A percentile compares a stretch with the other conserved stretches of the same genome.
Conservation (phyloP, 2,113 vertebrate species). For the Cnemophilus loriae region DNA sequence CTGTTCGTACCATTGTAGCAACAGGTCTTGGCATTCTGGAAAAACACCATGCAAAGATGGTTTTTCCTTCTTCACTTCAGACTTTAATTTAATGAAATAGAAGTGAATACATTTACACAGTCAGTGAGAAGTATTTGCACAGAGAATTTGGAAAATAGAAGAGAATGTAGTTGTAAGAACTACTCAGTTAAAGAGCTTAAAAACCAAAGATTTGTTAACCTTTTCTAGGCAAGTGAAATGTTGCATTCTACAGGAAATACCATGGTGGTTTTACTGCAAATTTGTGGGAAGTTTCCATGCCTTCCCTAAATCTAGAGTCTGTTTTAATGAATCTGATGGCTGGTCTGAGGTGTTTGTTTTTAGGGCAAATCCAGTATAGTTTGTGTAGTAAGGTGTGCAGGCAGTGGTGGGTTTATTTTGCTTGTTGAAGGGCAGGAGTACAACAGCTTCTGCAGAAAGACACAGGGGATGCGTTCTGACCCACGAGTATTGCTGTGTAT, state of each 20-base stretch:
- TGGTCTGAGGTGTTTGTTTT: neutral
- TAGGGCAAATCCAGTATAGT: neutral
- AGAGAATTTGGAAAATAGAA: neutral
- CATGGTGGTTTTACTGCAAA: neutral
- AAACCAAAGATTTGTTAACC: neutral
- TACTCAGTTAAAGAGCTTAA: neutral
- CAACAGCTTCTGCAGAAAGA: neutral
- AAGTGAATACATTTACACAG: neutral
- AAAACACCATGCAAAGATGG: neutral
- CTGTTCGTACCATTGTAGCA: rapidly evolving
- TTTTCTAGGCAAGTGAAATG: neutral
- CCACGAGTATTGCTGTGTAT: neutral
- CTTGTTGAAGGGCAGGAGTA: neutral
- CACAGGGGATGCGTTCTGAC: neutral
- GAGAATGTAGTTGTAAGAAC: neutral
- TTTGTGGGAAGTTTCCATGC: neutral
- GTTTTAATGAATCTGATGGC: neutral
- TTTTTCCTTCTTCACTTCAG: neutral
- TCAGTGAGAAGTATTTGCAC: neutral
- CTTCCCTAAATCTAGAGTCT: neutral
- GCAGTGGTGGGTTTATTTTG: neutral
- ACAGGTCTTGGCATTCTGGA: neutral
- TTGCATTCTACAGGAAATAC: neutral
- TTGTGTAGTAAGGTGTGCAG: neutral
- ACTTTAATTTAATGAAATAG: neutral